These are phyloP conservation scores for Pristionchus entomophagus DNA, from an alignment of 2,888 invertebrate species.

Conservation along the genomic window DNA sequence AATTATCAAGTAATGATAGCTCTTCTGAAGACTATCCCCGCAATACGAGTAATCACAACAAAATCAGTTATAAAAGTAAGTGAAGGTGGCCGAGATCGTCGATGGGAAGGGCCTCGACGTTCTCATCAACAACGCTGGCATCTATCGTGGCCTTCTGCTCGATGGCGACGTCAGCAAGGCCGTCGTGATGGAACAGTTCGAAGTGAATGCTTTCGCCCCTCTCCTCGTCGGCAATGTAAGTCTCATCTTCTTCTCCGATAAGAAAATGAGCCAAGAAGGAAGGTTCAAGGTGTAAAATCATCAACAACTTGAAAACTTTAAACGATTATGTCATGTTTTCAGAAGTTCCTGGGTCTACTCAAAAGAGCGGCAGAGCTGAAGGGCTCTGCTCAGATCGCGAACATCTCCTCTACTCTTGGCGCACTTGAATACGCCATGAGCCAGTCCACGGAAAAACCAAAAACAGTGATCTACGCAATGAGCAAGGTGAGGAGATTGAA, in stretches of 20 bases:
- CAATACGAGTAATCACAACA: too few relatives aligned
- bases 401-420: neutral
- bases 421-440: neutral
- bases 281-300: too few relatives aligned
- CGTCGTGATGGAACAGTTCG: conserved; percentile 2
- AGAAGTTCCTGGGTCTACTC: neutral
- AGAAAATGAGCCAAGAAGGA: too few relatives aligned
- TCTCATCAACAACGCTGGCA: conserved; percentile 7
- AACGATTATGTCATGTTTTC: neutral
- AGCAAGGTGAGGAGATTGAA: conserved; percentile 24
- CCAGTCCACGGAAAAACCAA: neutral
- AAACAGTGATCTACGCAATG: neutral
- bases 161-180: neutral
- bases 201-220: neutral
- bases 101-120: neutral
- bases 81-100: neutral
- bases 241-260: too few relatives aligned
- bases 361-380: neutral
- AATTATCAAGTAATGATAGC: too few relatives aligned
- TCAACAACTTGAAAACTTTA: too few relatives aligned
- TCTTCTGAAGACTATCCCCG: too few relatives aligned
- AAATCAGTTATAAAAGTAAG: too few relatives aligned
- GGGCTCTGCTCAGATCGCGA: neutral
- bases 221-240: neutral
- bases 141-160: neutral